These are phyloP conservation scores for Xiphophorus hellerii DNA, from an alignment of 2,113 vertebrate genomes.

Conservation along the genomic window DNA sequence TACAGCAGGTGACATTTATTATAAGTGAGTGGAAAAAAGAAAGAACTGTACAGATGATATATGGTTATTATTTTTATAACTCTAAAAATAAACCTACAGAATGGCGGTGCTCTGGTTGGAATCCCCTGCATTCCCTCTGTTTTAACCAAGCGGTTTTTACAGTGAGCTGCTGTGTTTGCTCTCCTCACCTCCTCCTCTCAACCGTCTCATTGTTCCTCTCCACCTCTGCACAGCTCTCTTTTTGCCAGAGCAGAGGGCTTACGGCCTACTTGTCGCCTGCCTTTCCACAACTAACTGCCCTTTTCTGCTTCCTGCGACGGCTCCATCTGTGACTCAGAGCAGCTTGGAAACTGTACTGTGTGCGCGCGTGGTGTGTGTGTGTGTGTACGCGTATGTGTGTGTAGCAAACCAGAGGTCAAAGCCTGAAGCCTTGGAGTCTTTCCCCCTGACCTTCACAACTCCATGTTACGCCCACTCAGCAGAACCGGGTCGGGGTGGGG, in stretches of 20 bases:
- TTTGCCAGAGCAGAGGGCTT: constrained; percentile 58
- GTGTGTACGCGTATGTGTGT: neutral
- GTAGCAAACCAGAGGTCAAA: constrained; percentile 69
- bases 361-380: neutral
- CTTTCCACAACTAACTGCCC: constrained; percentile 32
- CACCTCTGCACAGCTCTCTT: constrained; percentile 71
- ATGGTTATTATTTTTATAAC: neutral
- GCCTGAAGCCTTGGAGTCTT: constrained; percentile 54
- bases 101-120: constrained; percentile 8
- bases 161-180: constrained; percentile 49
- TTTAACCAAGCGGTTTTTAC: constrained; percentile 58
- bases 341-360: constrained; percentile 32
- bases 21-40: neutral
- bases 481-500: constrained; percentile 54
- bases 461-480: constrained; percentile 72
- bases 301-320: constrained; percentile 33
- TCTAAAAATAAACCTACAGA: neutral
- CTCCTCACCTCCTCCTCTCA: constrained; percentile 69
- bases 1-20: neutral
- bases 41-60: neutral
- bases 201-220: constrained; percentile 69
- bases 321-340: constrained; percentile 73
- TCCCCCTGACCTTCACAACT: constrained; percentile 69
- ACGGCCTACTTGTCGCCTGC: constrained; percentile 51
- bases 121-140: constrained; percentile 45